Evolutionary conservation across 2,888 invertebrate genomes (phyloP).

Genomic region (Philonicus albiceps): DNA sequence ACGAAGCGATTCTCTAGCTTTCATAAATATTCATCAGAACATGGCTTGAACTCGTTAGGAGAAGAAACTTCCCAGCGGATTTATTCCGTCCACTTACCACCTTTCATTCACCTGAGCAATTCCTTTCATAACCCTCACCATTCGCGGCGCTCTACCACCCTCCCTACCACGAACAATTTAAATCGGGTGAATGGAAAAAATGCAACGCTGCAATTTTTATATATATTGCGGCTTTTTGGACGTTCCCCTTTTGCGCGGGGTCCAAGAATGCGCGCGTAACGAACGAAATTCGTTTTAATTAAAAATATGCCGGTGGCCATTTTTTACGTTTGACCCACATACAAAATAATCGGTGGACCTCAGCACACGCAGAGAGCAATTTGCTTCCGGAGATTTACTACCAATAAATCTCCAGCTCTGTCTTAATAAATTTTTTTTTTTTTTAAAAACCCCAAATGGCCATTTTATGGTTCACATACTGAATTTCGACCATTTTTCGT

Average conservation of each 20-base stretch:
- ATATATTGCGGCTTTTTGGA: background rate
- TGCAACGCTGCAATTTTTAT: background rate
- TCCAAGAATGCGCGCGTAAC: background rate
- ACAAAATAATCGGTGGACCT: background rate
- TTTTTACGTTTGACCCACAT: constrained; percentile 39
- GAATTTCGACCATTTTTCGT: constrained; percentile 1
- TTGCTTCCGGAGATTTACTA: constrained; percentile 17
- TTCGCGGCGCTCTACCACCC: background rate
- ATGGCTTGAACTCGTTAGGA: background rate
- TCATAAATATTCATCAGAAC: constrained; percentile 25
- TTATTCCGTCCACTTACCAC: background rate
- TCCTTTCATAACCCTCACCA: too few species aligned
- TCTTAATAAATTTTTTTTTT: constrained; percentile 34
- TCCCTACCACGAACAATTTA: background rate
- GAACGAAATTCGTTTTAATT: constrained; percentile 16
- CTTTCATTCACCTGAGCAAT: background rate
- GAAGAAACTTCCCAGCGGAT: background rate
- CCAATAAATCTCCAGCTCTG: constrained; percentile 22
- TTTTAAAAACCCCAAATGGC: constrained; percentile 18
- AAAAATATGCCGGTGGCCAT: constrained; percentile 25
- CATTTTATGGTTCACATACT: constrained; percentile 3
- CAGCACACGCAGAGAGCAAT: background rate
- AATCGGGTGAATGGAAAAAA: background rate
- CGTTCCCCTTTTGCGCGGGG: background rate
- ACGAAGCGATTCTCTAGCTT: background rate